Evolutionary conservation across 2,888 invertebrate genomes (phyloP).

Genomic region (Eremobia ochroleuca): DNA sequence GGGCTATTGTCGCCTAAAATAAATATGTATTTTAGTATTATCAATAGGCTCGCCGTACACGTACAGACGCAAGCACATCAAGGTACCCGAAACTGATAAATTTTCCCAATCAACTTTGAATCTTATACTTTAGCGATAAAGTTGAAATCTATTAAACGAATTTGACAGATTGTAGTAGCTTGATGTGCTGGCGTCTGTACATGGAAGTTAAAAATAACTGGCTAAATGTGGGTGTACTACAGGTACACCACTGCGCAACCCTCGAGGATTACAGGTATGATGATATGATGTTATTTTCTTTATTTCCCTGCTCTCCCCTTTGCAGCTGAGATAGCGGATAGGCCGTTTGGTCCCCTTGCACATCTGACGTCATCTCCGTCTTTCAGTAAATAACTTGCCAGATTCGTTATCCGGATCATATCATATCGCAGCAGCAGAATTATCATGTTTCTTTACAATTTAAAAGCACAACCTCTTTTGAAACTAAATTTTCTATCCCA

Average conservation of each 20-base stretch:
- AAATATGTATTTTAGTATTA: too few relatives aligned
- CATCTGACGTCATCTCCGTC: background rate
- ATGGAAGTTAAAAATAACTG: background rate
- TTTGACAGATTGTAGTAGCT: too few relatives aligned
- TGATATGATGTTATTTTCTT: background rate
- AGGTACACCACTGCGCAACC: background rate
- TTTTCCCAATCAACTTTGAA: too few relatives aligned
- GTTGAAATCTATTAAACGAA: too few relatives aligned
- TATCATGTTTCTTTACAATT: background rate
- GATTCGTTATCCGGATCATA: background rate
- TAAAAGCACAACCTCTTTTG: conserved; percentile 12
- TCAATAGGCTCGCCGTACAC: too few relatives aligned
- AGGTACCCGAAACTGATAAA: too few relatives aligned
- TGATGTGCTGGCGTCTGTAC: background rate
- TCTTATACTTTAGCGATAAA: too few relatives aligned
- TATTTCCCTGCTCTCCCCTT: background rate
- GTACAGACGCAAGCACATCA: too few relatives aligned
- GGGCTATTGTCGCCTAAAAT: too few relatives aligned
- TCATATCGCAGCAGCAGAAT: background rate
- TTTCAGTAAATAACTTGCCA: background rate
- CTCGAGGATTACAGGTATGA: background rate
- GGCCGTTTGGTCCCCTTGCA: background rate
- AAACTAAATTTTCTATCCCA: background rate
- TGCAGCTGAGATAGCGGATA: background rate
- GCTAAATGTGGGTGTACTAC: background rate